Conservation (phyloP, 1,140 invertebrate genomes). For the Archegozetes longisetosus region DNA sequence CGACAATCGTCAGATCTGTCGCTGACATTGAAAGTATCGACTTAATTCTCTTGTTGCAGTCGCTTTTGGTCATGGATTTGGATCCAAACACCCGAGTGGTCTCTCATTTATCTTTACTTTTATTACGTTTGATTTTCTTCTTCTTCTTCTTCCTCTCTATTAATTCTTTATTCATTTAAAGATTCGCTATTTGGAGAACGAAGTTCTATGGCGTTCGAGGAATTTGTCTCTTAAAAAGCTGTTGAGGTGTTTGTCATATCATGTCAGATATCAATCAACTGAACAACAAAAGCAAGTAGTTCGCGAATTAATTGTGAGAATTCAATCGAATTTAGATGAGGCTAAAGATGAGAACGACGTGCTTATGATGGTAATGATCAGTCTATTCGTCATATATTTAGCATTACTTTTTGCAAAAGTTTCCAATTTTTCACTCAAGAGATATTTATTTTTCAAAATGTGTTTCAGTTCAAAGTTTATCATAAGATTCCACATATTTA, state of each 20-base stretch:
- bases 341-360: not conserved
- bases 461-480: too few species aligned
- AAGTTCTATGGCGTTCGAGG: not conserved
- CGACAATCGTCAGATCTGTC: not conserved
- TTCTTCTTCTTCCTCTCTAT: not conserved
- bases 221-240: not conserved
- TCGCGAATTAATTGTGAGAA: not conserved
- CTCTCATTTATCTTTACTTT: not conserved
- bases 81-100: slow-evolving; percentile 2
- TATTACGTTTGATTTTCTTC: slow-evolving; percentile 2
- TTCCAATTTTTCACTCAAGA: not conserved
- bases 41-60: not conserved
- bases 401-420: not conserved
- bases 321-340: not conserved
- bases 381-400: not conserved
- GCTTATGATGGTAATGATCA: not conserved
- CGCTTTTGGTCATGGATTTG: slow-evolving; percentile 2
- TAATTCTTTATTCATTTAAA: not conserved
- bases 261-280: not conserved
- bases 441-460: too few species aligned
- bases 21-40: not conserved
- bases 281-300: not conserved
- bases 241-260: not conserved
- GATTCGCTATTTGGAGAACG: slow-evolving; percentile 8
- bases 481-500: too few species aligned